A percentile compares a stretch with the other conserved stretches of the same genome.
These are phyloP conservation scores for Gobio occitaniae DNA, from an alignment of 2,797 vertebrate genomes.

Conservation along the genomic window DNA sequence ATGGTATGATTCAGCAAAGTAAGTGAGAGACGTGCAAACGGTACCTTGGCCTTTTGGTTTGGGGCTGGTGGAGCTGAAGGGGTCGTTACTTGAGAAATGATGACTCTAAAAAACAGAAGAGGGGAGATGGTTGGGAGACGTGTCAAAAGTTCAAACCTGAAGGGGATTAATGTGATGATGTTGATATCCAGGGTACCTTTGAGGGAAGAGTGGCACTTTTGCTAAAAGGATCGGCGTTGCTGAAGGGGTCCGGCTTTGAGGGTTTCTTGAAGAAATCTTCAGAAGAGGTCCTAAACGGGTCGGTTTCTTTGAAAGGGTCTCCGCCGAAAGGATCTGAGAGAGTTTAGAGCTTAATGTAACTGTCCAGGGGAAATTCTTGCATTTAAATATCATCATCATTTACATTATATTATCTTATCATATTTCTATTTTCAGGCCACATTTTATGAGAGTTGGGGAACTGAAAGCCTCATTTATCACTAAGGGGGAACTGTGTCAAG, in stretches of 20 bases:
- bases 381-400: slow-evolving; percentile 34
- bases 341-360: neutral
- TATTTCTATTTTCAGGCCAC: slow-evolving; percentile 28
- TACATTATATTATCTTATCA: slow-evolving; percentile 37
- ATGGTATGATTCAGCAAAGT: slow-evolving; percentile 38
- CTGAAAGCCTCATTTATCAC: slow-evolving; percentile 67
- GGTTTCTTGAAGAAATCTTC: slow-evolving; percentile 96
- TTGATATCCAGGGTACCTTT: slow-evolving; percentile 79
- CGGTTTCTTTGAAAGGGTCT: slow-evolving; percentile 84
- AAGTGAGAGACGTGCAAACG: neutral
- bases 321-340: slow-evolving; percentile 86
- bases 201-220: slow-evolving; percentile 86
- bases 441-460: slow-evolving; percentile 64
- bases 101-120: slow-evolving; percentile 76
- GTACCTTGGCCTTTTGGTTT: slow-evolving; percentile 92
- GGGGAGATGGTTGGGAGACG: neutral
- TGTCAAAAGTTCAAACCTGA: neutral
- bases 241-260: slow-evolving; percentile 89
- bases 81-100: slow-evolving; percentile 88
- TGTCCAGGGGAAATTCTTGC: neutral
- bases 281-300: slow-evolving; percentile 81
- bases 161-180: neutral
- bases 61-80: slow-evolving; percentile 85
- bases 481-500: slow-evolving; percentile 65
- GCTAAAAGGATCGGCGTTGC: slow-evolving; percentile 86